phyloP scores from a whole-genome alignment of 92 coral and sea anemone genomes.

The Galaxea fascicularis region DNA sequence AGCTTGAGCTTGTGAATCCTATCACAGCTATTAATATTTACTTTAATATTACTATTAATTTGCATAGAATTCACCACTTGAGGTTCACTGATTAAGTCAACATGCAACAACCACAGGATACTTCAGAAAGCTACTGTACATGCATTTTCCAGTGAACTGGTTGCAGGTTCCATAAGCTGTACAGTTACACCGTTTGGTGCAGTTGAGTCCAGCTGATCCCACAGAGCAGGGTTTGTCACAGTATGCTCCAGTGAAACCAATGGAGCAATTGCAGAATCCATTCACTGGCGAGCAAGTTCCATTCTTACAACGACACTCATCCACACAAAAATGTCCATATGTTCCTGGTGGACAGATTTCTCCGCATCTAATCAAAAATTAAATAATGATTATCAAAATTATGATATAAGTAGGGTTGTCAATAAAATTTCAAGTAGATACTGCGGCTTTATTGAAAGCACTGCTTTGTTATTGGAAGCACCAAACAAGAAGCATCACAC shows the following conservation, averaged over 20 bases:
- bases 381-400: background rate
- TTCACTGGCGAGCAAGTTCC: constrained; percentile 81
- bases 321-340: constrained; percentile 68
- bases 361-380: constrained; percentile 56
- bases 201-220: constrained; percentile 74
- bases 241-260: constrained; percentile 84
- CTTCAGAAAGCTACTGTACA: too few species aligned
- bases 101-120: constrained; percentile 47
- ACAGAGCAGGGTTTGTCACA: constrained; percentile 78
- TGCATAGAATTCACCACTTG: background rate
- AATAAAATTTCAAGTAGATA: too few species aligned
- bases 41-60: too few species aligned
- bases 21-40: too few species aligned
- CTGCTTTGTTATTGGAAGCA: too few species aligned
- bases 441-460: too few species aligned
- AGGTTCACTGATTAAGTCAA: background rate
- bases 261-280: constrained; percentile 86
- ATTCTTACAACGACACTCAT: constrained; percentile 76
- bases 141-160: constrained; percentile 90
- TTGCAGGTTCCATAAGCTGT: constrained; percentile 85
- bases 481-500: too few species aligned
- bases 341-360: constrained; percentile 64
- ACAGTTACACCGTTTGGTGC: constrained; percentile 83
- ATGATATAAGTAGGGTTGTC: background rate
- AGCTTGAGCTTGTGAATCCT: too few species aligned